phyloP scores from a whole-genome alignment of 2,888 invertebrate genomes.

The Apoderus coryli region DNA sequence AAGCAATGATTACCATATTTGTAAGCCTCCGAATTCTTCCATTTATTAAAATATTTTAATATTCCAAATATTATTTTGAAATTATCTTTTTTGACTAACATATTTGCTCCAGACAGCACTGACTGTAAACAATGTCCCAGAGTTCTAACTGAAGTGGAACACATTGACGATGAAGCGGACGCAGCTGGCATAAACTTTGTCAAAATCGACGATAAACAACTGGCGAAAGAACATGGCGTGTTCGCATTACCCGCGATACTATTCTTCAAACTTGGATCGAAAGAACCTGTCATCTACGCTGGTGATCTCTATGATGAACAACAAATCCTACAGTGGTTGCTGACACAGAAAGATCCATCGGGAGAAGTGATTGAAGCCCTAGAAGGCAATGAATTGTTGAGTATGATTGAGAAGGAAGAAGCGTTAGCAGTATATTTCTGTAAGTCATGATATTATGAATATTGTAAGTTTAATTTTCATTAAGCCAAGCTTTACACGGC shows the following conservation, averaged over 20 bases:
- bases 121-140: constrained; percentile 89
- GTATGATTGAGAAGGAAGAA: constrained; percentile 63
- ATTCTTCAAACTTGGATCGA: constrained; percentile 76
- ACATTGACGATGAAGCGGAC: constrained; percentile 88
- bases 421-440: constrained; percentile 85
- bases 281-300: constrained; percentile 83
- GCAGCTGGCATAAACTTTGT: constrained; percentile 83
- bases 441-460: constrained; percentile 42
- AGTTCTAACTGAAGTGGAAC: constrained; percentile 76
- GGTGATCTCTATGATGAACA: constrained; percentile 80
- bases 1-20: constrained; percentile 33
- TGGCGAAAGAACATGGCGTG: constrained; percentile 79
- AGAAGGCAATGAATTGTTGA: constrained; percentile 62
- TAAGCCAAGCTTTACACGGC: not conserved
- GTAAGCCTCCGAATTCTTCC: not conserved
- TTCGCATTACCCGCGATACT: constrained; percentile 82
- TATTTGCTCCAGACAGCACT: constrained; percentile 64
- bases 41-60: too few relatives aligned
- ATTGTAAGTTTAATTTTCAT: not conserved
- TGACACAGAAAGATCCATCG: constrained; percentile 83
- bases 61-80: too few relatives aligned
- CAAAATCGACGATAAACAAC: constrained; percentile 75
- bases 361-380: constrained; percentile 82
- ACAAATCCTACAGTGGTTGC: constrained; percentile 76
- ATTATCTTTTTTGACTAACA: too few relatives aligned